Base-by-base conservation (phyloP, 2,797 vertebrate species). In the Nannoperca australis region DNA sequence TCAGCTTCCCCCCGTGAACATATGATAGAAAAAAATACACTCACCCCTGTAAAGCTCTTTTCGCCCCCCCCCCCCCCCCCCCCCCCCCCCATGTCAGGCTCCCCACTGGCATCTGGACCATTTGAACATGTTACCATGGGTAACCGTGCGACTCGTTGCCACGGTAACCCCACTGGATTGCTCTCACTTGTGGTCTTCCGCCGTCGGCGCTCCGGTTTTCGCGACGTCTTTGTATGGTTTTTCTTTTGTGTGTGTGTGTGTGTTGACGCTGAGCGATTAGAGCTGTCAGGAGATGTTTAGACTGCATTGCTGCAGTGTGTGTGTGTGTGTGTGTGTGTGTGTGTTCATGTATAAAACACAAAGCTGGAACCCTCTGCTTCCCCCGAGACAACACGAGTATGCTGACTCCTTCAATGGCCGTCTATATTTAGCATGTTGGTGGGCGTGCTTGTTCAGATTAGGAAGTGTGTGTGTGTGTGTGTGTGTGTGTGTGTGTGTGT, bases 121-220 rank as follows among this genome's bases (percentile, higher is more conserved):
- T 67, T 84, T 76, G 64, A 81, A 63, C 15, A 0, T 18, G 79
- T 86, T 76, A 61, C 84, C 72, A 80, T 17, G 50, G 74, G 14
- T 78, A 73, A 86, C 82, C 90, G 84, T 68, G 86, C 86, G 90
- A 91, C 64, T 56, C 2, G 91, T 95, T 94, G 88, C 92, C 87
- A 91, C 11, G 79, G 93, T 83, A 91, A 94, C 91, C 79, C 86
- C 79, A 30, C 73, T 45, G 60, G 74, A 86, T 54, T 40, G 36
- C 42, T 71, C 51, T 73, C 60, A 10, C 24, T 53, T 2, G 24
- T 18, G 15, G 3, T 67, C 42, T 58, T 50, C 71, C 38, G 7
- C 38, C 70, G 55, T 61, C n/a, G 2, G 8, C 1, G 62, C 44
- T 58, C 32, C 5, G 24, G 20, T 53, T 27, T 27, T 27, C 2